Conservation (phyloP, 2,888 invertebrate genomes). For the Serrognathus titanus region DNA sequence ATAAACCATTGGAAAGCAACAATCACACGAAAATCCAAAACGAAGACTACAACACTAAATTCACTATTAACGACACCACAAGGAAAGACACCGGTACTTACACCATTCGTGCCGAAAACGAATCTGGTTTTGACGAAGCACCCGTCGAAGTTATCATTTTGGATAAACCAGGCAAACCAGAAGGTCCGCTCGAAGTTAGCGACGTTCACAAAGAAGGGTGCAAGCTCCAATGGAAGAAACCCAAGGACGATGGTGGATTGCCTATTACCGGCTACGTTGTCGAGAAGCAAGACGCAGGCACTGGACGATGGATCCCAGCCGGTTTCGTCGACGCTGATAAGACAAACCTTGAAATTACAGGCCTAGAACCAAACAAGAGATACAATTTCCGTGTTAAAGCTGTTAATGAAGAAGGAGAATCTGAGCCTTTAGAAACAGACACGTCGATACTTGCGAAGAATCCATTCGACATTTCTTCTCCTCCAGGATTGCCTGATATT, state of each 20-base stretch:
- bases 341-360: conserved; percentile 78
- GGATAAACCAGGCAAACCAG: conserved; percentile 84
- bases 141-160: conserved; percentile 84
- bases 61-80: conserved; percentile 74
- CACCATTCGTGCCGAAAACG: conserved; percentile 87
- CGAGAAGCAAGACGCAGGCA: conserved; percentile 90
- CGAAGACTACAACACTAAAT: conserved; percentile 87
- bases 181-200: conserved; percentile 86
- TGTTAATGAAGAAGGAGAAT: conserved; percentile 94
- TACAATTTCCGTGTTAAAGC: conserved; percentile 98
- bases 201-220: conserved; percentile 93
- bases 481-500: conserved; percentile 88
- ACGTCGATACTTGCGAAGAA: conserved; percentile 91
- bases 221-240: conserved; percentile 90
- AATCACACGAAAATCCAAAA: conserved; percentile 75
- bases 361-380: conserved; percentile 90
- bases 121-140: conserved; percentile 90
- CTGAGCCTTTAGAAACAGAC: conserved; percentile 90
- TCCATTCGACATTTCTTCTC: conserved; percentile 86
- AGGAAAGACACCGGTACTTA: conserved; percentile 89
- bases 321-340: conserved; percentile 79
- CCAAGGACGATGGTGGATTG: conserved; percentile 92
- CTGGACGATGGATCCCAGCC: conserved; percentile 86
- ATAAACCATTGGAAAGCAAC: conserved; percentile 64
- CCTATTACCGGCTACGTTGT: conserved; percentile 87